Evolutionary conservation across 2,888 invertebrate species (phyloP).

Genomic region (Meta bourneti): DNA sequence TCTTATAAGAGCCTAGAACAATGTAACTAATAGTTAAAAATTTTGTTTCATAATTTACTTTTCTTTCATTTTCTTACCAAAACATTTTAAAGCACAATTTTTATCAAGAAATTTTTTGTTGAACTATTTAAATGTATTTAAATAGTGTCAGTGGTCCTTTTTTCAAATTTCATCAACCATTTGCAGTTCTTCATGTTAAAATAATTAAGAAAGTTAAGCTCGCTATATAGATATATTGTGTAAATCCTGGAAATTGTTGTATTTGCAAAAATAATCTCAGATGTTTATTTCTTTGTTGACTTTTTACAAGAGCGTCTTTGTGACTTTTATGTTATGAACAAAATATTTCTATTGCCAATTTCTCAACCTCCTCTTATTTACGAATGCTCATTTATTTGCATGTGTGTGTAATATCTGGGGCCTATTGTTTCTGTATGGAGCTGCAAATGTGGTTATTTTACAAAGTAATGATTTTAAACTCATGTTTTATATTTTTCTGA

Average conservation of each 20-base stretch:
- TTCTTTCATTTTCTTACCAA: not conserved
- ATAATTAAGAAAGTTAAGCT: not conserved
- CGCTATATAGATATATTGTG: not conserved
- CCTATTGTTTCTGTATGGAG: slow-evolving; percentile 29
- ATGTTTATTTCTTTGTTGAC: slow-evolving; percentile 28
- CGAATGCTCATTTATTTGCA: slow-evolving; percentile 56
- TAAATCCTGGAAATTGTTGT: not conserved
- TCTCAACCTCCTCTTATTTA: not conserved
- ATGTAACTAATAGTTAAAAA: not conserved
- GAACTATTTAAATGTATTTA: not conserved
- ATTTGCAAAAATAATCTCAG: not conserved
- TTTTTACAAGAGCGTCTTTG: not conserved
- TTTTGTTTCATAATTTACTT: not conserved
- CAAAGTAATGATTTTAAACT: slow-evolving; percentile 60
- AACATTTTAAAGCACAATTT: not conserved
- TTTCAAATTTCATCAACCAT: not conserved
- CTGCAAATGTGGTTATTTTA: slow-evolving; percentile 39
- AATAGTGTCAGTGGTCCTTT: not conserved
- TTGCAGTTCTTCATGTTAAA: not conserved
- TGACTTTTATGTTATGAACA: slow-evolving; percentile 10
- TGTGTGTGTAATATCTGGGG: slow-evolving; percentile 27
- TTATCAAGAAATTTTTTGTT: not conserved
- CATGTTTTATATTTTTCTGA: slow-evolving; percentile 67
- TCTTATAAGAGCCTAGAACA: not conserved
- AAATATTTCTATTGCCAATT: not conserved